Conservation (phyloP, 1,140 invertebrate species). For the Harpegnathos saltator region DNA sequence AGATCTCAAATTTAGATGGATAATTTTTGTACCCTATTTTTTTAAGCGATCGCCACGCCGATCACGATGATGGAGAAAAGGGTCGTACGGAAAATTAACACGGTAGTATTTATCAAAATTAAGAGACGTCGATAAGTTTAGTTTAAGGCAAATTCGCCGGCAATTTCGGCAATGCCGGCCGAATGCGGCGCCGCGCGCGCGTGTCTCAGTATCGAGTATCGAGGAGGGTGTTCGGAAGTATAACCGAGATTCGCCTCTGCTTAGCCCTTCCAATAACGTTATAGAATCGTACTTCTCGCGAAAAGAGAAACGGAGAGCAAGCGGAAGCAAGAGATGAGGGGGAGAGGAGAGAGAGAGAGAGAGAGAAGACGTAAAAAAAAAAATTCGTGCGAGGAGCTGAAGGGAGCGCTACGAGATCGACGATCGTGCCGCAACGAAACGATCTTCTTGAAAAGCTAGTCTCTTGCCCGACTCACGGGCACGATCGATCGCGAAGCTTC, state of each 20-base stretch:
- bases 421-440: constrained; percentile 60
- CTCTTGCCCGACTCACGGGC: constrained; percentile 39
- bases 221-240: neutral
- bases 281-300: constrained; percentile 29
- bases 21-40: constrained; percentile 87
- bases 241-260: constrained; percentile 58
- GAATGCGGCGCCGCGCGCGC: neutral
- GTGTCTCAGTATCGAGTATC: constrained; percentile 5
- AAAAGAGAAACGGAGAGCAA: neutral
- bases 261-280: constrained; percentile 35
- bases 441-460: constrained; percentile 53
- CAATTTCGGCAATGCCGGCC: constrained; percentile 16
- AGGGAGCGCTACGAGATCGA: constrained; percentile 48
- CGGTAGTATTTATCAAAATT: constrained; percentile 66
- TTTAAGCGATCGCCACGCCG: constrained; percentile 81
- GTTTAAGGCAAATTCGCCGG: constrained; percentile 66
- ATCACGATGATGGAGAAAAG: constrained; percentile 68
- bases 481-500: constrained; percentile 48
- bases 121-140: constrained; percentile 68
- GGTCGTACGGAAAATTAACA: constrained; percentile 62
- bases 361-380: neutral
- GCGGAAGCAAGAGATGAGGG: neutral
- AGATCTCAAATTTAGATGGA: constrained; percentile 81
- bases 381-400: neutral
- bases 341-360: neutral